Evolutionary conservation across 2,113 vertebrate genomes (phyloP), one percentile per base, ranked within the genome.

Genomic region (Arizona elegans): DNA sequence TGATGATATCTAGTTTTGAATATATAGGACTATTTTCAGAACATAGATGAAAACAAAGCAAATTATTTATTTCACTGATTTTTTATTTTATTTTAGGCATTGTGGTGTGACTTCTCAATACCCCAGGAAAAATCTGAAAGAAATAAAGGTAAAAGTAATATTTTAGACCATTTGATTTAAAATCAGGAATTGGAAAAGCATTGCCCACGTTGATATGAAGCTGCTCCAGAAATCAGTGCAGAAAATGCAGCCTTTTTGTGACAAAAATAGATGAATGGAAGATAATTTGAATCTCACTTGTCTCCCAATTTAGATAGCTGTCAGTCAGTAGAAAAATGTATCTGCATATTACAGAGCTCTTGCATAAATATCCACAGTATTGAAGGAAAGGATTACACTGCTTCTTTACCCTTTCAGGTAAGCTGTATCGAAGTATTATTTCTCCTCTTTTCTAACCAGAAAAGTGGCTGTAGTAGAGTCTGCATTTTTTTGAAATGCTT

Each of bases 371-470:
- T 99, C 93, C 99, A 99, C 97, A 99, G 98, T 90, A 95, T 98
- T 94, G 98, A 98, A 10, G 99, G 99, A 43, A 99, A 99, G 94
- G 99, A 99, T 97, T 99, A 99, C 95, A 98, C 99, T 65, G 98
- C 99, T 93, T 98, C 99, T 24, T 97, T 99, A 58, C 99, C 99
- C 75, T 99, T 99, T 93, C 99, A 99, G 98, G 99, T 99, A 95
- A 97, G 96, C 58, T 52, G 13, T 38, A 21, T 88, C 29, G 75
- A 92, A 13, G 89, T 54, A 19, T 23, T 62, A 88, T 88, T 53
- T 56, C 17, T 17, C 17, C n/a, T 91, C n/a, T 53, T 33, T 43
- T 56, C 7, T 85, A 26, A 13, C 10, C 0, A 47, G 65, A n/a
- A 43, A 5, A 17, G 7, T 50, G 17, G 8, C 24, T 59, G 3